Conservation (phyloP, 1,140 invertebrate species). For the Drosophila ambigua region DNA sequence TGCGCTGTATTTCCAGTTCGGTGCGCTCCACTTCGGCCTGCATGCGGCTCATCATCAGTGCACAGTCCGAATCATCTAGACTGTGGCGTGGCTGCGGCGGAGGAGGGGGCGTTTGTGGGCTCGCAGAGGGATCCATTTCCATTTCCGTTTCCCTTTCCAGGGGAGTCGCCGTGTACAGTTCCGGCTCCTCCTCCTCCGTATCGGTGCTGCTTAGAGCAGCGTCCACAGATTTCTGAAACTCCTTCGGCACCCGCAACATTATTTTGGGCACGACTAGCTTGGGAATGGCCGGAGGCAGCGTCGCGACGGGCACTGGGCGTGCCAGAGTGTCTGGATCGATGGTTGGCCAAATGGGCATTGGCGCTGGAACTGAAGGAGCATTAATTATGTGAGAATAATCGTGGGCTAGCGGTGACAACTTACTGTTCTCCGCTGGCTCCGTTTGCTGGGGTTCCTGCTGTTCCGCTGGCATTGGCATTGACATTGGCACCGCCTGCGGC, state of each 20-base stretch:
- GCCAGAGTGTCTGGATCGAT: not conserved
- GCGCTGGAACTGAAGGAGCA: no score
- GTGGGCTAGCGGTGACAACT: conserved; percentile 2
- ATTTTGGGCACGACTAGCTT: conserved; percentile 85
- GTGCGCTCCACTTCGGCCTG: conserved; percentile 76
- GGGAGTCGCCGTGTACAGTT: not conserved
- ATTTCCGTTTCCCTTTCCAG: conserved; percentile 1
- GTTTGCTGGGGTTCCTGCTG: conserved; percentile 11
- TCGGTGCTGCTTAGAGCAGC: conserved; percentile 77
- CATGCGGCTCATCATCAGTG: conserved; percentile 46
- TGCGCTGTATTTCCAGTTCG: conserved; percentile 69
- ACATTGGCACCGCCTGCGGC: not conserved
- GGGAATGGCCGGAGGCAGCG: conserved; percentile 27
- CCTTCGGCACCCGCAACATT: conserved; percentile 85
- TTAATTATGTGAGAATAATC: no score
- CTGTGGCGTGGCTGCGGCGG: not conserved
- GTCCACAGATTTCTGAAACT: conserved; percentile 81
- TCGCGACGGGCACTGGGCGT: conserved; percentile 49
- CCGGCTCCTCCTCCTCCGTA: conserved; percentile 63
- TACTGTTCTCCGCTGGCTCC: conserved; percentile 33
- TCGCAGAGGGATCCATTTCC: not conserved
- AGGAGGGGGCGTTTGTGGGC: not conserved
- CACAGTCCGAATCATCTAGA: conserved; percentile 41
- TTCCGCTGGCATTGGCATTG: not conserved
- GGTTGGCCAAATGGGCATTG: no score